A percentile compares a stretch with the other conserved stretches of the same genome.
Conservation (phyloP, 2,113 vertebrate species). For the Hippolais icterina region DNA sequence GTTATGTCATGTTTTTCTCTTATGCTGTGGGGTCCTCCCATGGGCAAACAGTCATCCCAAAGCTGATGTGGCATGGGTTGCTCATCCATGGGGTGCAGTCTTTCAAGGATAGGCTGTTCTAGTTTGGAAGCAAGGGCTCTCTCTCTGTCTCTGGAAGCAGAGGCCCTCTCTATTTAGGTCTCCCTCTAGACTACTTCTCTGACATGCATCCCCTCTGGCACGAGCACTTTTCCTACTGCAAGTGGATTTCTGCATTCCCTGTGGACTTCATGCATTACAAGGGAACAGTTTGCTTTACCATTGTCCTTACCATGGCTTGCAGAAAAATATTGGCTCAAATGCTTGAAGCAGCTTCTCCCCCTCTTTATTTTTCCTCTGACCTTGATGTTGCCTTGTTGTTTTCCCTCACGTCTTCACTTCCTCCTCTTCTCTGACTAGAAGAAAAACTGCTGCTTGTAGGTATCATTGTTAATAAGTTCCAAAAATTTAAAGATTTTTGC, state of each 20-base stretch:
- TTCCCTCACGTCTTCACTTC: neutral
- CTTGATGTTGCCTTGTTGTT: too few relatives aligned
- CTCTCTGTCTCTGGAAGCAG: neutral
- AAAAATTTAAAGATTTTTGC: neutral
- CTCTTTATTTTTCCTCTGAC: neutral
- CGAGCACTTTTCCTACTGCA: neutral
- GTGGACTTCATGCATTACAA: neutral
- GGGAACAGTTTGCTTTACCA: neutral
- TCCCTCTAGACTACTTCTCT: neutral
- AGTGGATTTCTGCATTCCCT: neutral
- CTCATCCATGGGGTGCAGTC: neutral
- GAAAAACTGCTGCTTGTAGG: neutral
- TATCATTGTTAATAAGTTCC: neutral
- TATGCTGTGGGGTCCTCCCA: neutral
- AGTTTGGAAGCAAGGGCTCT: neutral
- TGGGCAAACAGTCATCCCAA: neutral
- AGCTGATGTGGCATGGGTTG: neutral
- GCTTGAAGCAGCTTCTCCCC: neutral
- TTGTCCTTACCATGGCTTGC: neutral
- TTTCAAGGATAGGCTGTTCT: neutral
- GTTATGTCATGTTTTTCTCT: neutral
- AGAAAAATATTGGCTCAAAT: neutral
- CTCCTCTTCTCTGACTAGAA: neutral
- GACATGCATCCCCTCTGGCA: neutral
- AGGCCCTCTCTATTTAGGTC: too few relatives aligned